Evolutionary conservation across 2,113 vertebrate genomes (phyloP), one percentile per base, ranked within the genome.

Genomic region (Oreochromis tanganicae): DNA sequence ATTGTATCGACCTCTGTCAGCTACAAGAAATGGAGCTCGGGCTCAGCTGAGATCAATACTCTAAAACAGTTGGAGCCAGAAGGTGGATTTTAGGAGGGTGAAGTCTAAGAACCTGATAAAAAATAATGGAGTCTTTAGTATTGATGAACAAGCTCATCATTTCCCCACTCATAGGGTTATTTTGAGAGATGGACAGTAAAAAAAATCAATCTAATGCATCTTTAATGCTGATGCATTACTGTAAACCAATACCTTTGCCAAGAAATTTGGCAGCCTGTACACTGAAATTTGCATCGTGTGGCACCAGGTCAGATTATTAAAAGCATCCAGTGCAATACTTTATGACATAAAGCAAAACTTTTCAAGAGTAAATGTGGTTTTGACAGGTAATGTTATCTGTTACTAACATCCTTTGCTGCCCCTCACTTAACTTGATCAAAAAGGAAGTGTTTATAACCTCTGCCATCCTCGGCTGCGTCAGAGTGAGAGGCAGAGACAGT

Each of bases 111-210:
- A 83, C 75, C 48, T 87, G 29, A 80, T 17, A 68, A 56, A 75
- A 89, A 88, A 78, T 87, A 85, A 91, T 85, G 46, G 52, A 89
- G 73, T 86, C 82, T 84, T 92, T 81, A 88, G 82, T 90, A 91
- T 89, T 89, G 92, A 93, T 89, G 91, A 84, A 87, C 56, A 88
- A 48, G 82, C 85, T 87, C 50, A 82, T 93, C 83, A 73, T 82
- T 86, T 87, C 84, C 21, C 68, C 36, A 57, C 75, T 81, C 48
- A 19, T 81, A 68, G 29, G 50, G 38, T 87, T 90, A 85, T 85
- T 88, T 55, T 66, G 13, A 52, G 55, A 66, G 78, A 90, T 6
- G 68, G 86, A 89, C 87, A 24, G 81, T 50, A 48, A 80, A 88
- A 46, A 80, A 88, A 89, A 91, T 91, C 92, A 85, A 88, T 94